Percentiles rank a stretch among this genome's conserved stretches.
Conservation (phyloP, 2,888 invertebrate species). For the Diadromus collaris region DNA sequence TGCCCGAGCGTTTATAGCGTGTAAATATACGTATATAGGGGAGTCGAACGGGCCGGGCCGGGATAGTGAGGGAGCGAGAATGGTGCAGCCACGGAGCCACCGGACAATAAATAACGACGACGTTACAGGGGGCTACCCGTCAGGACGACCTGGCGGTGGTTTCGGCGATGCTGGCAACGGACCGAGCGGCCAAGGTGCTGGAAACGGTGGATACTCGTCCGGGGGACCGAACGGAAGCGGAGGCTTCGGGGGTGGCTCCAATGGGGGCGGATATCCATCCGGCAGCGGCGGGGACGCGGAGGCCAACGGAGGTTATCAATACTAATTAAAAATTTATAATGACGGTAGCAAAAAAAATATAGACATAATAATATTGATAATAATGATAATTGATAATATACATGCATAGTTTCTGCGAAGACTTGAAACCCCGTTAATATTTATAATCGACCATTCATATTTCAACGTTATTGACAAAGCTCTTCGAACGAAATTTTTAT, state of each 20-base stretch:
- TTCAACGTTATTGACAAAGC: conserved; percentile 5
- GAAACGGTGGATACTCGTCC: conserved; percentile 73
- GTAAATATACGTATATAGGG: not conserved
- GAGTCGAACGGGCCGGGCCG: not conserved
- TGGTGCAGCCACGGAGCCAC: conserved; percentile 37
- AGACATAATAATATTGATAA: not conserved
- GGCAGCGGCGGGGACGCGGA: conserved; percentile 77
- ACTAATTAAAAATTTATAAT: conserved; percentile 67
- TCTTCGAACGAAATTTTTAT: conserved; percentile 7
- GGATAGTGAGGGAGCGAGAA: conserved; percentile 30
- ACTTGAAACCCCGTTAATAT: conserved; percentile 14
- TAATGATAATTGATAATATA: not conserved
- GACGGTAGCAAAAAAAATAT: conserved; percentile 46
- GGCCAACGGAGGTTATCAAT: conserved; percentile 78
- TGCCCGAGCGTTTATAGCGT: conserved; percentile 22
- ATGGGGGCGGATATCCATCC: conserved; percentile 72
- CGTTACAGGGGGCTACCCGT: conserved; percentile 65
- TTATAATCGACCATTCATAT: conserved; percentile 9
- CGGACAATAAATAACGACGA: conserved; percentile 58
- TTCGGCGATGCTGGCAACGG: conserved; percentile 53
- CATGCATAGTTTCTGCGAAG: not conserved
- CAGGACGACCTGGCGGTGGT: conserved; percentile 65
- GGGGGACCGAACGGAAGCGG: conserved; percentile 69
- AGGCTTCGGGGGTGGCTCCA: conserved; percentile 63
- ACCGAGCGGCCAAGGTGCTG: conserved; percentile 57